These are phyloP conservation scores for Steinernema hermaphroditum DNA, from an alignment of 2,888 invertebrate species.

Conservation along the genomic window DNA sequence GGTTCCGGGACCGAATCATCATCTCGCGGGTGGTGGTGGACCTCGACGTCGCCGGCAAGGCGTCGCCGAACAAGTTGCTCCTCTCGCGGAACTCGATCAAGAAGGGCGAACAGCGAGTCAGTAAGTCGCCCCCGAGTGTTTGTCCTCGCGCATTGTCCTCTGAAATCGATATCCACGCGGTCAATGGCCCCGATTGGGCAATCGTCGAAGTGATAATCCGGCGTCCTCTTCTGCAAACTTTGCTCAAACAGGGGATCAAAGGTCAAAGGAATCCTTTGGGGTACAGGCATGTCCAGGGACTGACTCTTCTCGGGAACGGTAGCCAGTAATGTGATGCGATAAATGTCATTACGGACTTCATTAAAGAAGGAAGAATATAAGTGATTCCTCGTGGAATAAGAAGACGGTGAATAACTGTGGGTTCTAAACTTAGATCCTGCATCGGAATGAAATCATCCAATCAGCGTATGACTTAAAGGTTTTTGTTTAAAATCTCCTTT, in stretches of 20 bases:
- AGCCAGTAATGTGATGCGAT: too few species aligned
- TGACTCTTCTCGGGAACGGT: too few species aligned
- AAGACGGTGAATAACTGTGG: too few species aligned
- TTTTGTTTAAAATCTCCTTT: too few species aligned
- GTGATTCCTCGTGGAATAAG: too few species aligned
- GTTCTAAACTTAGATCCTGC: too few species aligned
- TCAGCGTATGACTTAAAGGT: too few species aligned
- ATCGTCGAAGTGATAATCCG: background rate
- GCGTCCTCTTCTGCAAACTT: too few species aligned
- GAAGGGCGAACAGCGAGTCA: constrained; percentile 26
- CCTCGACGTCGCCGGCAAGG: constrained; percentile 12
- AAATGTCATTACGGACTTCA: too few species aligned
- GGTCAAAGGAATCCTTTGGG: background rate
- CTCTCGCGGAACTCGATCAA: constrained; percentile 28
- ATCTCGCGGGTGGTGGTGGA: constrained; percentile 24
- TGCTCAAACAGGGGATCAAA: background rate
- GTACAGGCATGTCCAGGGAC: too few species aligned
- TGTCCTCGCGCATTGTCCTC: constrained; percentile 3
- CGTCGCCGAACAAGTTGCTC: constrained; percentile 10
- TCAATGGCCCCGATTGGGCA: background rate
- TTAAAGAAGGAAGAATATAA: too few species aligned
- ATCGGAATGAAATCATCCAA: too few species aligned
- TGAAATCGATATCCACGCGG: constrained; percentile 17
- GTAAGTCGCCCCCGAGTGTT: constrained; percentile 22
- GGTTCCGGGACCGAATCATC: constrained; percentile 79